Conservation (phyloP, 2,797 vertebrate species). For the Labroides dimidiatus region DNA sequence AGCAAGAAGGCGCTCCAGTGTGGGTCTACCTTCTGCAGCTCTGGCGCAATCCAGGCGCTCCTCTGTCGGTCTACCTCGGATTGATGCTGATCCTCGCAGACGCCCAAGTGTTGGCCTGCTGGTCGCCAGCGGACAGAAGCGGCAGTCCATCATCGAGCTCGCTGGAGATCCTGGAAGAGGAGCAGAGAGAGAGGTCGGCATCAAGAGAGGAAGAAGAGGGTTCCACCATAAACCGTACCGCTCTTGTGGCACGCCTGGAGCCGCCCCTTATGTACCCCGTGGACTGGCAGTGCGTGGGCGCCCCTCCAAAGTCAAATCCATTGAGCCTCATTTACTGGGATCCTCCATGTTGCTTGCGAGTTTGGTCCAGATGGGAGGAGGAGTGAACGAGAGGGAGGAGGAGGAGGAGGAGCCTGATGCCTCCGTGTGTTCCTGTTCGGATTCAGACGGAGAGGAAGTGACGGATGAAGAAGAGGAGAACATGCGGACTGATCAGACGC, state of each 20-base stretch:
- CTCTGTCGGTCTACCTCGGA: constrained; percentile 47
- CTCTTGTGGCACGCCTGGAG: constrained; percentile 78
- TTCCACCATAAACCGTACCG: constrained; percentile 14
- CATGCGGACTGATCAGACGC: neutral
- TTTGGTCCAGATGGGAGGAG: constrained; percentile 79
- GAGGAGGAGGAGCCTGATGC: constrained; percentile 8
- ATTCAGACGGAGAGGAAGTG: constrained; percentile 35
- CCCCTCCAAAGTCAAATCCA: constrained; percentile 50
- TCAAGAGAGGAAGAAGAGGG: constrained; percentile 7
- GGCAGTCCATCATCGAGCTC: constrained; percentile 42
- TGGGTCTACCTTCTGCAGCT: constrained; percentile 83
- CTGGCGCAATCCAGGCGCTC: constrained; percentile 70
- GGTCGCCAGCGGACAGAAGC: constrained; percentile 50
- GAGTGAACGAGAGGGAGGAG: constrained; percentile 31
- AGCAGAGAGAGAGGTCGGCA: neutral
- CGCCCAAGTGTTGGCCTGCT: constrained; percentile 57
- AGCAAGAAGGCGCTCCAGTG: constrained; percentile 88
- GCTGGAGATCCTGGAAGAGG: neutral
- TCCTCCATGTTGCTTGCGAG: constrained; percentile 84
- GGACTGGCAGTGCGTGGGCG: constrained; percentile 77
- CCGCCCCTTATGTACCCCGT: constrained; percentile 77
- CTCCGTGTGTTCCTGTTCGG: constrained; percentile 43
- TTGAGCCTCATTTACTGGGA: constrained; percentile 82
- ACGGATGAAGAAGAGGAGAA: neutral
- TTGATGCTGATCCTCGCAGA: constrained; percentile 31